Percentiles rank a stretch among this genome's conserved stretches.
Conservation (phyloP, 2,888 invertebrate species). For the Pharmacophagus antenor region DNA sequence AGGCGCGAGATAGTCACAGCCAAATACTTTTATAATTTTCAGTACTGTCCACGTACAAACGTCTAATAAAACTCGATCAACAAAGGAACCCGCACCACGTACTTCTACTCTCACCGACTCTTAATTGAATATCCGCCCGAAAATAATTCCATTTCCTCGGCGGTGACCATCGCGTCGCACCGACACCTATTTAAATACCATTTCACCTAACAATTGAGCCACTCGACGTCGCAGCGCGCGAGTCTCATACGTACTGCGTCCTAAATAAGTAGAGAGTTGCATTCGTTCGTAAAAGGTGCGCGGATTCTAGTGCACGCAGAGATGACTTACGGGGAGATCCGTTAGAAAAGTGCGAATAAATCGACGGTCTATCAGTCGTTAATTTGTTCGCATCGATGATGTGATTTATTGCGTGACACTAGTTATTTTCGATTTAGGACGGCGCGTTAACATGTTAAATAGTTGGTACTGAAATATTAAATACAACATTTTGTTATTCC, state of each 20-base stretch:
- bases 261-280: slow-evolving; percentile 36
- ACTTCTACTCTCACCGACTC: slow-evolving; percentile 59
- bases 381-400: slow-evolving; percentile 18
- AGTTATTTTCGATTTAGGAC: slow-evolving; percentile 14
- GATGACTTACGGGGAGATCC: slow-evolving; percentile 39
- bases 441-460: slow-evolving; percentile 3
- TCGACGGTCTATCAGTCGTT: slow-evolving; percentile 3
- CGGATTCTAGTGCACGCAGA: slow-evolving; percentile 41
- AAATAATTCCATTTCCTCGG: slow-evolving; percentile 72
- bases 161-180: slow-evolving; percentile 36
- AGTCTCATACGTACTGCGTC: slow-evolving; percentile 24
- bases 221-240: slow-evolving; percentile 7
- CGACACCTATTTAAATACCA: slow-evolving; percentile 31
- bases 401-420: slow-evolving; percentile 22
- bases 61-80: slow-evolving; percentile 38
- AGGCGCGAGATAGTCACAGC: slow-evolving; percentile 40
- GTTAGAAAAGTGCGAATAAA: slow-evolving; percentile 35
- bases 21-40: slow-evolving; percentile 8
- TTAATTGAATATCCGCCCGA: slow-evolving; percentile 79
- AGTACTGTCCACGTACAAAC: neutral
- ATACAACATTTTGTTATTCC: no score
- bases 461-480: no score
- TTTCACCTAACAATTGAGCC: slow-evolving; percentile 30
- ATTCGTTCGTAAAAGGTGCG: slow-evolving; percentile 41
- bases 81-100: slow-evolving; percentile 68